Evolutionary conservation across 2,888 invertebrate genomes (phyloP).

Genomic region (Leptinotarsa tumamoca): DNA sequence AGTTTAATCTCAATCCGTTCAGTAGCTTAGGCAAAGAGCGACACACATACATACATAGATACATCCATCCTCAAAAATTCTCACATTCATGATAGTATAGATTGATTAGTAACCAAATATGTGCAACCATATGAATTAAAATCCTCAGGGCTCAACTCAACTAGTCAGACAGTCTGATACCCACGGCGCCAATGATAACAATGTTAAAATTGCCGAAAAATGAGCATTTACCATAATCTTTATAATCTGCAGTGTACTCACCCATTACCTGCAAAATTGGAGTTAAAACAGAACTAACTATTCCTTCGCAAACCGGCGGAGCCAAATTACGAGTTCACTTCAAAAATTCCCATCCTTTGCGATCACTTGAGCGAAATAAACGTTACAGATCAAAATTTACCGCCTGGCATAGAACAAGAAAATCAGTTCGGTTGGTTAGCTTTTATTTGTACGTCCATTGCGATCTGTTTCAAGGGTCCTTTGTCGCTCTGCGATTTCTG

Average conservation of each 20-base stretch:
- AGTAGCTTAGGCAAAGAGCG: too few species aligned
- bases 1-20: too few species aligned
- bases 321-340: conserved; percentile 33
- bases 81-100: too few species aligned
- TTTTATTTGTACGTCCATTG: conserved; percentile 52
- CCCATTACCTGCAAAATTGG: conserved; percentile 50
- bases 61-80: too few species aligned
- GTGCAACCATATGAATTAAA: not conserved
- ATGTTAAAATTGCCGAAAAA: conserved; percentile 60
- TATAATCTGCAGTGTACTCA: conserved; percentile 54
- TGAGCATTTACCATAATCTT: conserved; percentile 59
- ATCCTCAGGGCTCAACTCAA: not conserved
- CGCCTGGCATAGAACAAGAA: conserved; percentile 53
- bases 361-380: conserved; percentile 61
- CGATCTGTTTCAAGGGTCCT: conserved; percentile 54
- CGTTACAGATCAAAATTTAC: conserved; percentile 58
- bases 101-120: too few species aligned
- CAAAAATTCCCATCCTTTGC: conserved; percentile 56
- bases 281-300: conserved; percentile 48
- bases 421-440: conserved; percentile 56
- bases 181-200: conserved; percentile 54
- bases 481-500: conserved; percentile 42
- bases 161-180: conserved; percentile 42
- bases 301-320: conserved; percentile 22
- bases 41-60: too few species aligned